These are phyloP conservation scores for Yponomeuta malinellus DNA, from an alignment of 2,888 invertebrate species.

Conservation along the genomic window DNA sequence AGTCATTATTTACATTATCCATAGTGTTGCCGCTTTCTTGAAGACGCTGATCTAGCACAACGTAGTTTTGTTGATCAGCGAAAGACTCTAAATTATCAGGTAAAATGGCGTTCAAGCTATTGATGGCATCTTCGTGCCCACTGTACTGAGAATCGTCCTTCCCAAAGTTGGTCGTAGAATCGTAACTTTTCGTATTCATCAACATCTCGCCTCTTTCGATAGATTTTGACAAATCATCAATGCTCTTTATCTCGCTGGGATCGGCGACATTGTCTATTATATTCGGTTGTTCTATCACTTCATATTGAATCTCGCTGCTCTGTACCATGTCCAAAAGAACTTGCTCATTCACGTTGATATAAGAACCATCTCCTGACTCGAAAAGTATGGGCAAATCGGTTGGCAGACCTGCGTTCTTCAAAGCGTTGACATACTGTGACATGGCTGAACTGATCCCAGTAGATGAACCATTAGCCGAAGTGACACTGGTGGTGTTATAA, in stretches of 20 bases:
- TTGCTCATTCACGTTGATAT: conserved; percentile 79
- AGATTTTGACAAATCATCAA: conserved; percentile 67
- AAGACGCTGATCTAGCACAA: conserved; percentile 51
- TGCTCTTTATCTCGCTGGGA: conserved; percentile 69
- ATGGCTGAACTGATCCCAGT: conserved; percentile 53
- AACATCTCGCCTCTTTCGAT: conserved; percentile 66
- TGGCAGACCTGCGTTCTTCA: conserved; percentile 63
- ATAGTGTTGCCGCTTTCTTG: conserved; percentile 46
- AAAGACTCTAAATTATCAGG: conserved; percentile 65
- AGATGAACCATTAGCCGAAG: conserved; percentile 36
- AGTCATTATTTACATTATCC: conserved; percentile 54
- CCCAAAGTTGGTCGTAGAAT: conserved; percentile 37
- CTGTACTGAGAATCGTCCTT: conserved; percentile 45
- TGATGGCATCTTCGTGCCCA: conserved; percentile 55
- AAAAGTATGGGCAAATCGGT: conserved; percentile 76
- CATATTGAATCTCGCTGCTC: conserved; percentile 70
- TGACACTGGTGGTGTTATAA: conserved; percentile 42
- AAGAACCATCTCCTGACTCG: conserved; percentile 79
- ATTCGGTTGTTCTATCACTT: conserved; percentile 70
- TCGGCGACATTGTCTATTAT: conserved; percentile 69
- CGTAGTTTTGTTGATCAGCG: conserved; percentile 60
- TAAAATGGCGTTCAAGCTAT: conserved; percentile 56
- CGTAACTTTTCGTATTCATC: conserved; percentile 46
- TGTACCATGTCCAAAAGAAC: conserved; percentile 74
- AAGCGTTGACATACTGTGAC: conserved; percentile 69